Evolutionary conservation across 2,888 invertebrate genomes (phyloP).

Genomic region (Perizoma flavofasciatum): DNA sequence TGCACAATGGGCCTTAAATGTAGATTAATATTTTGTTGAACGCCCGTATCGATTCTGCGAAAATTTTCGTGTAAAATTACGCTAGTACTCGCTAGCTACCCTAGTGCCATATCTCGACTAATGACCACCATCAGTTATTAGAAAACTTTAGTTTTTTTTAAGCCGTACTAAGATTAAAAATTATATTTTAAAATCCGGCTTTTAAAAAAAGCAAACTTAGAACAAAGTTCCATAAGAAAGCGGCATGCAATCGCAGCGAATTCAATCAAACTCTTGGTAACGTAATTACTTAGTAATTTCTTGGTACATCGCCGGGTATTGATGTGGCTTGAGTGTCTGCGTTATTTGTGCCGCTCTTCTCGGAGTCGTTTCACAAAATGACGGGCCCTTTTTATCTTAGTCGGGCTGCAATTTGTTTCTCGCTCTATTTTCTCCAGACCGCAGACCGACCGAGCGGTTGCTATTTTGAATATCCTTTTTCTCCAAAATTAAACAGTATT

Average conservation of each 20-base stretch:
- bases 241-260: slow-evolving; percentile 13
- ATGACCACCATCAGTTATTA: no score
- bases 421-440: slow-evolving; percentile 74
- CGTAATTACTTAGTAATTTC: slow-evolving; percentile 26
- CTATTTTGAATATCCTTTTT: slow-evolving; percentile 73
- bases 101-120: no score
- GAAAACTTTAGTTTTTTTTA: no score
- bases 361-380: slow-evolving; percentile 78
- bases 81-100: no score
- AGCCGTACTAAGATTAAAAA: no score
- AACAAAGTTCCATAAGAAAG: background rate
- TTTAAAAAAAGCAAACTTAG: no score
- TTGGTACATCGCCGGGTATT: slow-evolving; percentile 40
- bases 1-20: slow-evolving; percentile 19
- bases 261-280: slow-evolving; percentile 18
- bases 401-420: slow-evolving; percentile 76
- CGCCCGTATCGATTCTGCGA: background rate
- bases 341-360: slow-evolving; percentile 66
- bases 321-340: slow-evolving; percentile 51
- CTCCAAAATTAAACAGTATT: slow-evolving; percentile 66
- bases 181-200: no score
- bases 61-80: no score
- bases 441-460: slow-evolving; percentile 61
- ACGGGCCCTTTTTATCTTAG: slow-evolving; percentile 81
- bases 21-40: slow-evolving; percentile 7